These are phyloP conservation scores for Scytalopus superciliaris DNA, from an alignment of 2,113 vertebrate genomes.

Conservation along the genomic window DNA sequence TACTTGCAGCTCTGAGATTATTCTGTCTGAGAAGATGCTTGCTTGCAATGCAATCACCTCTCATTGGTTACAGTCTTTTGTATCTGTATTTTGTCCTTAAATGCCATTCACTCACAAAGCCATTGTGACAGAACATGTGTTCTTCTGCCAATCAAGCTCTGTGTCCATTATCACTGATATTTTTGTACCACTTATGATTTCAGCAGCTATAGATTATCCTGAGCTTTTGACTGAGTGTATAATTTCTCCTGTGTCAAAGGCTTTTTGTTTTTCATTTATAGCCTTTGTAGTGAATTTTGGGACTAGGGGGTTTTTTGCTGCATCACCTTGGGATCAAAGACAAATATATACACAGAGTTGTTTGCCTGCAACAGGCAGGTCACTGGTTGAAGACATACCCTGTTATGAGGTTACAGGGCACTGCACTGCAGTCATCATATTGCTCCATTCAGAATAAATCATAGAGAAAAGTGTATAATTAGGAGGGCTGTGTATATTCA, in stretches of 20 bases:
- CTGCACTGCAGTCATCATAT: background rate
- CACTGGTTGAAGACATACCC: background rate
- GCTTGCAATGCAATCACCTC: background rate
- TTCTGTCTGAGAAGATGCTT: background rate
- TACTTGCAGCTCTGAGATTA: background rate
- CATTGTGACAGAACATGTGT: background rate
- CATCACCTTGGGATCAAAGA: background rate
- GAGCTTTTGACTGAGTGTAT: background rate
- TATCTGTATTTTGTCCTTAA: background rate
- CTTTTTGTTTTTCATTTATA: background rate
- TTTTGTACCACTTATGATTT: constrained; percentile 37
- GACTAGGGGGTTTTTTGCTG: background rate
- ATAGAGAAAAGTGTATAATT: background rate
- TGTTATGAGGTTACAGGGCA: background rate
- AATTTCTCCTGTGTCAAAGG: background rate
- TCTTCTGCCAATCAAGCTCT: background rate
- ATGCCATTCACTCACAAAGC: background rate
- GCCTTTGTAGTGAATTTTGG: background rate
- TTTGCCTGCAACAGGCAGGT: background rate
- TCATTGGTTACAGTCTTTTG: background rate
- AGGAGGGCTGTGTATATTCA: background rate
- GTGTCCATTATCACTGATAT: constrained; percentile 10
- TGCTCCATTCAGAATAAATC: background rate
- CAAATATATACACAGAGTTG: background rate
- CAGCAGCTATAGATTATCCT: background rate